A percentile compares a stretch with the other conserved stretches of the same genome.
Conservation (phyloP, 2,797 vertebrate genomes). For the Gastrophryne carolinensis region DNA sequence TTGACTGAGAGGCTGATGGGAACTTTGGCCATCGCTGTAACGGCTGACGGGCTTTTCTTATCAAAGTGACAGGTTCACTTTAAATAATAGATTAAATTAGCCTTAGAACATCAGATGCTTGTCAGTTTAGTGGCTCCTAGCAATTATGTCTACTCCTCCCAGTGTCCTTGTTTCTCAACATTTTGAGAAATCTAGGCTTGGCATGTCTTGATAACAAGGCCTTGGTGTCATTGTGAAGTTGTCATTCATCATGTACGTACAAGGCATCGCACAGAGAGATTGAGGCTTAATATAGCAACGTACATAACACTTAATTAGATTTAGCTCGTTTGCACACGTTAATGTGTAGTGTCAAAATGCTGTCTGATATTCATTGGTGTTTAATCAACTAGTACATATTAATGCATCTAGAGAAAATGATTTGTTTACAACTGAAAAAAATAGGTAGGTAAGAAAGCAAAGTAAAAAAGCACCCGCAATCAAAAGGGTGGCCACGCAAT, state of each 20-base stretch:
- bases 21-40: neutral
- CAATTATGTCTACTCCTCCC: constrained; percentile 4
- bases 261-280: constrained; percentile 11
- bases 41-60: neutral
- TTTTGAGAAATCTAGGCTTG: neutral
- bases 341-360: constrained; percentile 30
- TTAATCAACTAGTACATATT: constrained; percentile 14
- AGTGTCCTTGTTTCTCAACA: neutral
- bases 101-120: constrained; percentile 21
- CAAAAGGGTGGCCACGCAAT: too few relatives aligned
- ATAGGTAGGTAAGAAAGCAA: too few relatives aligned
- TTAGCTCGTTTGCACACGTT: constrained; percentile 22
- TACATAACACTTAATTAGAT: constrained; percentile 36
- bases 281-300: constrained; percentile 16
- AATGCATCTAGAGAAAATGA: neutral
- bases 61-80: neutral
- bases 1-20: neutral
- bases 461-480: too few relatives aligned
- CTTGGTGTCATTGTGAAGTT: constrained; percentile 14
- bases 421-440: constrained; percentile 15
- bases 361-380: constrained; percentile 3
- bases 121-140: constrained; percentile 1
- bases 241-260: constrained; percentile 18
- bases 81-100: constrained; percentile 28
- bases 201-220: neutral